Evolutionary conservation across 2,113 vertebrate species (phyloP), one percentile per base, ranked within the genome.

Genomic region (Gobius niger): DNA sequence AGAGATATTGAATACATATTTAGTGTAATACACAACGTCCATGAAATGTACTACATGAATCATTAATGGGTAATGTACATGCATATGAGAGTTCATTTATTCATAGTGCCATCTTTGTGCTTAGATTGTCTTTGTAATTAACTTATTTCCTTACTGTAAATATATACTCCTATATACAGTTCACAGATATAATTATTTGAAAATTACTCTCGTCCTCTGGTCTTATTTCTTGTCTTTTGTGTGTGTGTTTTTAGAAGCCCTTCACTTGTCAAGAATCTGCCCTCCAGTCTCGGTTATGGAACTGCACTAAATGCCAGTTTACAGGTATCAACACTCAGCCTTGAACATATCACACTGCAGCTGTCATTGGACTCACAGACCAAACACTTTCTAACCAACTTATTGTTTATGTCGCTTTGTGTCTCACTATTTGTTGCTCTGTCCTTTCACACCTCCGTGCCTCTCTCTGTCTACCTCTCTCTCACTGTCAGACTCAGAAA

Each of bases 261-360:
- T 74, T 98, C 97, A 66, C 95, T 99, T 92, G 96, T 99, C 85
- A 99, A 99, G 95, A 99, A 98, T 85, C 94, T 99, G 89, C 98
- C 96, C 62, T 96, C 95, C 87, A 98, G 97, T 92, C 95, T 99
- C 76, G 98, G 98, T 77, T 99, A 99, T 63, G 98, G 98, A 93
- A 96, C 94, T 82, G 96, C 97, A 89, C 95, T 99, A 83, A 99
- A 99, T 75, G 97, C 98, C 87, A 99, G 97, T 90, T 94, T 99
- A 92, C 97, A 99, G 96, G 98, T 99, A 95, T 0, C 63, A 77
- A 73, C 59, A 56, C 2, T 46, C 63, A 34, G 47, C 71, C 24
- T 11, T 10, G 40, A 69, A 52, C 72, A 44, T 13, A 46, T 11
- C 53, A 71, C 57, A 79, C 65, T 68, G 46, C 19, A 7, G 51